Evolutionary conservation across 2,888 invertebrate genomes (phyloP).

Genomic region (Lycocerus yunnanus): DNA sequence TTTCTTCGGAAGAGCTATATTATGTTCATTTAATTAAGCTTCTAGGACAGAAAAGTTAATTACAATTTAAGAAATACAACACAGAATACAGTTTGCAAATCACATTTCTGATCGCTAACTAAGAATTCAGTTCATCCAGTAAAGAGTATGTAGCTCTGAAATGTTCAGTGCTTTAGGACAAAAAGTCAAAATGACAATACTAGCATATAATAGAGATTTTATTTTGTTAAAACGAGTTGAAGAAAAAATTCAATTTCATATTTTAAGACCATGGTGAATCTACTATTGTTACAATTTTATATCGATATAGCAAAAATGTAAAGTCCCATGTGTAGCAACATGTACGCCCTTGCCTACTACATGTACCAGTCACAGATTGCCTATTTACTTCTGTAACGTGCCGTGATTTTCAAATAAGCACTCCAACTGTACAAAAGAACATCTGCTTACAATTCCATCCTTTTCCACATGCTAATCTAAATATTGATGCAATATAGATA

Average conservation of each 20-base stretch:
- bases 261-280: constrained; percentile 32
- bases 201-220: background rate
- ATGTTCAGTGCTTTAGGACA: too few relatives aligned
- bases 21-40: background rate
- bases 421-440: constrained; percentile 22
- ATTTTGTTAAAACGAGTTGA: constrained; percentile 27
- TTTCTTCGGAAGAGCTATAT: background rate
- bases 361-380: constrained; percentile 44
- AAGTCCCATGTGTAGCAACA: constrained; percentile 33
- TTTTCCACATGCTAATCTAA: constrained; percentile 22
- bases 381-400: constrained; percentile 45
- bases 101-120: too few relatives aligned
- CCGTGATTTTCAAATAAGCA: constrained; percentile 38
- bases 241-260: constrained; percentile 30
- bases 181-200: background rate
- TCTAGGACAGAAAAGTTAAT: background rate
- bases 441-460: constrained; percentile 28
- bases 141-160: too few relatives aligned
- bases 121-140: too few relatives aligned
- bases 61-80: background rate
- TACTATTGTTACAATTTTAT: constrained; percentile 33
- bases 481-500: constrained; percentile 20
- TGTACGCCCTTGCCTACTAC: constrained; percentile 29
- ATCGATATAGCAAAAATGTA: constrained; percentile 19
- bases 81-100: too few relatives aligned